These are phyloP conservation scores for Ophioninae sp. DNA, from an alignment of 2,888 invertebrate species.

Conservation along the genomic window DNA sequence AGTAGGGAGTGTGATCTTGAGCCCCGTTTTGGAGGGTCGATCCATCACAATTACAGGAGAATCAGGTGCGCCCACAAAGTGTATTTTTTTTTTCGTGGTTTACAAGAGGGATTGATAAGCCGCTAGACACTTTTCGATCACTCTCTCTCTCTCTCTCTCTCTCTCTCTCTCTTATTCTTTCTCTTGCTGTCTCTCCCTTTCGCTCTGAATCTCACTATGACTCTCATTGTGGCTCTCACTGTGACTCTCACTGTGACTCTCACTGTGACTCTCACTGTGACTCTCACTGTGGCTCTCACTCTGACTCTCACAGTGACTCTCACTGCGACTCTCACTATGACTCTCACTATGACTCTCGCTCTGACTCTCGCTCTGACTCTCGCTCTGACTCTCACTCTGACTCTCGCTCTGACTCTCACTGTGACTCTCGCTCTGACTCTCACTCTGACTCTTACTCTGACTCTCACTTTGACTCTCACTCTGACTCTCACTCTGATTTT, in stretches of 20 bases:
- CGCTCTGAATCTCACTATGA: constrained; percentile 10
- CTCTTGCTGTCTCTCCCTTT: background rate
- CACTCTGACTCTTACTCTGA: background rate
- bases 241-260: background rate
- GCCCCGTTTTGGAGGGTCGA: constrained; percentile 64
- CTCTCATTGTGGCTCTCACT: constrained; percentile 61
- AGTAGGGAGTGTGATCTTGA: constrained; percentile 8
- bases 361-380: constrained; percentile 23
- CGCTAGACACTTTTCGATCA: constrained; percentile 43
- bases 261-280: constrained; percentile 20
- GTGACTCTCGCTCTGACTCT: constrained; percentile 59
- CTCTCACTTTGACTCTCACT: constrained; percentile 35
- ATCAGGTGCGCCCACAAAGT: constrained; percentile 72
- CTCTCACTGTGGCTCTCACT: constrained; percentile 61
- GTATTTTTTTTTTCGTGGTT: constrained; percentile 26
- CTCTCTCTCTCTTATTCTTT: background rate
- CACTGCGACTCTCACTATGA: constrained; percentile 49
- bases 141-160: constrained; percentile 66
- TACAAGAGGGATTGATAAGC: constrained; percentile 38
- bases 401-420: constrained; percentile 57
- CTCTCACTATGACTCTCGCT: constrained; percentile 65
- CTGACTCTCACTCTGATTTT: constrained; percentile 64
- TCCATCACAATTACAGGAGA: constrained; percentile 77
- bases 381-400: background rate
- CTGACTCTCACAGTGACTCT: constrained; percentile 1